Evolutionary conservation across 2,113 vertebrate species (phyloP).

Genomic region (Tupaia tana): DNA sequence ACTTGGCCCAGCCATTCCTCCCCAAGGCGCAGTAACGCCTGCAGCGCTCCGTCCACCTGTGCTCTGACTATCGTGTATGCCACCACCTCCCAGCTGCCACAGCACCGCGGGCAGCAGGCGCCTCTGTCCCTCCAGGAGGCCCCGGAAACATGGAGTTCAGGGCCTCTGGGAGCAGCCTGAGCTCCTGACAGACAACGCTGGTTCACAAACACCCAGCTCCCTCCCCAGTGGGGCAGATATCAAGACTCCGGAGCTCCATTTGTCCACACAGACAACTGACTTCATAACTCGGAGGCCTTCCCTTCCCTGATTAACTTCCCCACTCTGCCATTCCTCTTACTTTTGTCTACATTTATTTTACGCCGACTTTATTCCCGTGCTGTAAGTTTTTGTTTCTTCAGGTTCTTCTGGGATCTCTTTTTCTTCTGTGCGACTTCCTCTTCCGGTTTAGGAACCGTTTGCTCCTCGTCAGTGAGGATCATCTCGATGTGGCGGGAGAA

Average conservation of each 20-base stretch:
- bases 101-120: not conserved
- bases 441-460: no score
- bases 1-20: not conserved
- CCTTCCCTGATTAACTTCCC: not conserved
- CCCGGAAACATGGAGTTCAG: no score
- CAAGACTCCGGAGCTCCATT: not conserved
- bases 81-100: not conserved
- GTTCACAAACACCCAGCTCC: not conserved
- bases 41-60: no score
- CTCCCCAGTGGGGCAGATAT: not conserved
- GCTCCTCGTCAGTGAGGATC: no score
- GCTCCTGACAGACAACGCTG: not conserved
- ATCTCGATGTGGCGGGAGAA: no score
- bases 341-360: no score
- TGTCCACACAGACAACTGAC: not conserved
- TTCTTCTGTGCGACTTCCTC: no score
- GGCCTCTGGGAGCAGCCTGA: not conserved
- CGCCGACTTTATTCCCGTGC: no score
- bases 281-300: not conserved
- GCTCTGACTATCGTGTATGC: not conserved
- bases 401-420: no score
- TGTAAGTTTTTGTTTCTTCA: no score
- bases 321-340: no score
- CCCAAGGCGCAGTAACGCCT: not conserved
- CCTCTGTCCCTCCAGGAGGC: not conserved